Evolutionary conservation across 2,113 vertebrate species (phyloP), one percentile per base, ranked within the genome.

Genomic region (Mungos mungo): DNA sequence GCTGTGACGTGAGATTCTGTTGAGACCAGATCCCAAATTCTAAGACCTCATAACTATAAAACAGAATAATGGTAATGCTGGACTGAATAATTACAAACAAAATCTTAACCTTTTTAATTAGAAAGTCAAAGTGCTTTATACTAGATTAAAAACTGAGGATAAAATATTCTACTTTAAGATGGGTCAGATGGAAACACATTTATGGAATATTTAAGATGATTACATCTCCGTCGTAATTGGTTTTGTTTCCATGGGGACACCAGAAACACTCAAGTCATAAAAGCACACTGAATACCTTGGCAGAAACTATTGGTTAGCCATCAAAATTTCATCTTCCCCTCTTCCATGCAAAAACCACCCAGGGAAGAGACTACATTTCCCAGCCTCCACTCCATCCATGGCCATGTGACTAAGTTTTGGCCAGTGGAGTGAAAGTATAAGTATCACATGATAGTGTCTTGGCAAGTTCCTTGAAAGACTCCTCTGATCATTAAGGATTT

Each of bases 121-220:
- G 25, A 35, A 95, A 92, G 35, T 82, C 47, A 94, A 95, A 94
- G 80, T 81, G 38, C 8, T 82, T 77, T 88, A 83, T 1, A 65
- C 13, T 71, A 33, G 54, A 77, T 92, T 76, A 76, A 84, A 93
- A 92, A 66, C 19, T 68, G 9, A 93, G 41, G 57, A 29, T 77
- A 92, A 93, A 77, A 96, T 54, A 54, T 54, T 54, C 38, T 86
- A 90, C 15, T 45, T 89, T 80, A 89, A 93, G 38, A 81, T 47
- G 41, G 41, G 41, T 41, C 19, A 96, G 93, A 94, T 66, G 9
- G 12, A 93, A 97, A 69, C 16, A 47, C 3, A 92, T 69, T 60
- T 79, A 87, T 52, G 57, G 35, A 72, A 68, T 88, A 95, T 84
- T 87, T 88, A 63, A 97, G 68, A 93, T 93, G n/a, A 57, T 47